A percentile compares a stretch with the other conserved stretches of the same genome.
phyloP scores from a whole-genome alignment of 2,113 vertebrate species.

The Oenanthe melanoleuca region DNA sequence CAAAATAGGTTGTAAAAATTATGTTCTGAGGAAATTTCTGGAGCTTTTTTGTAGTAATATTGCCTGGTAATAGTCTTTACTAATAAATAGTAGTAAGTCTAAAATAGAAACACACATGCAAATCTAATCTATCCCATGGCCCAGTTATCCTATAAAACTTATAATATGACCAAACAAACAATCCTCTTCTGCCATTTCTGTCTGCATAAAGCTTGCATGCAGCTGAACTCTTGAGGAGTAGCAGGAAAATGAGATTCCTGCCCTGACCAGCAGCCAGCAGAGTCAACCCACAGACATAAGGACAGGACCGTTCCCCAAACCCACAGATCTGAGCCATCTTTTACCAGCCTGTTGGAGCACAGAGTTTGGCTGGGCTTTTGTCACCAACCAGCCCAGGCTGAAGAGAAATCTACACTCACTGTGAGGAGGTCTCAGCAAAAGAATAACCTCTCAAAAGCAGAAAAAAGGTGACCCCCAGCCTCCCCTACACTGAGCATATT shows the following conservation, averaged over 20 bases:
- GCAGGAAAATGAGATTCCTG: background rate
- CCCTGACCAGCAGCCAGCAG: background rate
- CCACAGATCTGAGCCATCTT: background rate
- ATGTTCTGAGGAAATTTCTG: background rate
- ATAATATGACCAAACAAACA: background rate
- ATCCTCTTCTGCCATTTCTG: background rate
- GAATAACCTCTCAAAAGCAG: background rate
- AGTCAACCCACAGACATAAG: rapidly evolving
- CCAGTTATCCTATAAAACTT: background rate
- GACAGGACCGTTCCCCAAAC: background rate
- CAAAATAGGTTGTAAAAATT: background rate
- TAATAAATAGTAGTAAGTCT: background rate
- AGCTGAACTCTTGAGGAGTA: background rate
- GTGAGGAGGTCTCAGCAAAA: background rate
- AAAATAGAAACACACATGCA: background rate
- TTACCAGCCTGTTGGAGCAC: background rate
- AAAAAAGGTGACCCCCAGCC: background rate
- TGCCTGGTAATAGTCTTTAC: background rate
- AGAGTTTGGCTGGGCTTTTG: background rate
- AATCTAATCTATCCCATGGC: rapidly evolving
- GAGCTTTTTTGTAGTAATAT: background rate
- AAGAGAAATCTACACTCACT: background rate
- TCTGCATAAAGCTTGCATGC: background rate
- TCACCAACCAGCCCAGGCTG: background rate
- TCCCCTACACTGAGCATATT: background rate